These are phyloP conservation scores for Columba janthina DNA, from an alignment of 2,113 vertebrate genomes.

Conservation along the genomic window DNA sequence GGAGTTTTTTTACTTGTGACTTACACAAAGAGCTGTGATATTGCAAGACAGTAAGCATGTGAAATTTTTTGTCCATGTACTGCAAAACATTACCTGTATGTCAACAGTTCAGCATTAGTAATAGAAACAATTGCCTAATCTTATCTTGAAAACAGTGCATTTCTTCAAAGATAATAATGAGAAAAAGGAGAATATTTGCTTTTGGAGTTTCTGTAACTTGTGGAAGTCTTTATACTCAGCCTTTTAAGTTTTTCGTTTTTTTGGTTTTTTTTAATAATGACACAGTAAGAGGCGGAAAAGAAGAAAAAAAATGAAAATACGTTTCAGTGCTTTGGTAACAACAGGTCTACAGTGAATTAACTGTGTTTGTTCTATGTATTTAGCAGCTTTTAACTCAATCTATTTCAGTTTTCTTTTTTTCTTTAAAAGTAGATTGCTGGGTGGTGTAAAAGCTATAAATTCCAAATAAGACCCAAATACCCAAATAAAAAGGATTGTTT, in stretches of 20 bases:
- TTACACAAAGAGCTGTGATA: neutral
- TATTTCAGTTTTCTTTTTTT: constrained; percentile 52
- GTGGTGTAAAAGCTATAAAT: constrained; percentile 71
- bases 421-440: constrained; percentile 68
- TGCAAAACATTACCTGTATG: neutral
- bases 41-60: neutral
- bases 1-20: neutral
- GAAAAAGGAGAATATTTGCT: neutral
- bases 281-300: neutral
- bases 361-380: constrained; percentile 35
- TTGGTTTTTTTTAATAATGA: too few species aligned
- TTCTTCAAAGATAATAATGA: neutral
- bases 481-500: constrained; percentile 73
- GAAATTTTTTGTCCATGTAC: neutral
- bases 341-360: constrained; percentile 25
- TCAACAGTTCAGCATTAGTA: neutral
- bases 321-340: constrained; percentile 44
- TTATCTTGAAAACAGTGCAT: neutral
- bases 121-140: neutral
- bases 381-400: constrained; percentile 56
- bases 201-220: neutral
- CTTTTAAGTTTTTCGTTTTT: neutral
- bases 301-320: neutral
- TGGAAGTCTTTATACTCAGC: neutral
- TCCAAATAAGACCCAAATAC: constrained; percentile 72